Evolutionary conservation across 2,888 invertebrate species (phyloP).

Genomic region (Acrobasis repandana): DNA sequence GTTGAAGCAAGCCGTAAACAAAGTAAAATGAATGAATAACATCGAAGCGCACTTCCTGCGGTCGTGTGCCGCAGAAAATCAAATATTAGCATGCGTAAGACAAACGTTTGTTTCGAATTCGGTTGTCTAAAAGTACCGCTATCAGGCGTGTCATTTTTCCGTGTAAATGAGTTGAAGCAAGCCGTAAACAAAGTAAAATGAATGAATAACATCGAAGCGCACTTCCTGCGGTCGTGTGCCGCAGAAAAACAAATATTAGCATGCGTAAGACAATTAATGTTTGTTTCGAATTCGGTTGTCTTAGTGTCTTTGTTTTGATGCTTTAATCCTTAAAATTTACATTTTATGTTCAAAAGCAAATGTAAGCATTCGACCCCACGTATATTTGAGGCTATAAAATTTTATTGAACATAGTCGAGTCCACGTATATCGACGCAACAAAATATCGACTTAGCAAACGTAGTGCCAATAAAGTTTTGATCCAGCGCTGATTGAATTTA

Average conservation of each 20-base stretch:
- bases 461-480: too few relatives aligned
- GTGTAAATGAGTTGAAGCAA: slow-evolving; percentile 12
- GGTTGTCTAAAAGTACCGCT: slow-evolving; percentile 12
- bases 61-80: slow-evolving; percentile 11
- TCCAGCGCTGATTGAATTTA: too few relatives aligned
- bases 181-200: slow-evolving; percentile 21
- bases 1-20: slow-evolving; percentile 18
- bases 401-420: too few relatives aligned
- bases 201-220: slow-evolving; percentile 19
- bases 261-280: slow-evolving; percentile 22
- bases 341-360: too few relatives aligned
- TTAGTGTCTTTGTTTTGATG: too few relatives aligned
- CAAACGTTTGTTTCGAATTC: slow-evolving; percentile 22
- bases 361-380: too few relatives aligned
- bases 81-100: slow-evolving; percentile 22
- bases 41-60: slow-evolving; percentile 13
- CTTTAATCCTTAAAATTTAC: too few relatives aligned
- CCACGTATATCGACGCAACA: too few relatives aligned
- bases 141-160: slow-evolving; percentile 17
- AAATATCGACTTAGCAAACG: too few relatives aligned
- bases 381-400: too few relatives aligned
- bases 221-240: slow-evolving; percentile 15
- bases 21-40: slow-evolving; percentile 22
- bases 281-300: slow-evolving; percentile 18
- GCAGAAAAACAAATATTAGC: slow-evolving; percentile 20